Percentiles rank a stretch among this genome's conserved stretches.
Evolutionary conservation across 2,797 vertebrate species (phyloP).

Genomic region (Muscicapa comitata): DNA sequence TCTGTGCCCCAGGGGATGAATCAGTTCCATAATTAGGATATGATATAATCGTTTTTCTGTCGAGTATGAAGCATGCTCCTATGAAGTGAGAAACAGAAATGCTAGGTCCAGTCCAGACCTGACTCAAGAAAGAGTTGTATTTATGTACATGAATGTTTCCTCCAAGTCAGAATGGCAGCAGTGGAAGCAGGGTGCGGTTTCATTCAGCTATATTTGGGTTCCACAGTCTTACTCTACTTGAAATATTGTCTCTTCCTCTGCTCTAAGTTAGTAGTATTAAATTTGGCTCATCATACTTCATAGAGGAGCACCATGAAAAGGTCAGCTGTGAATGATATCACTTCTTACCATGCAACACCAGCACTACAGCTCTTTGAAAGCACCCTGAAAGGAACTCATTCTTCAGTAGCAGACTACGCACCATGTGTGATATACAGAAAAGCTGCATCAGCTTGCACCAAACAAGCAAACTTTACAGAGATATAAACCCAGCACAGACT

Average conservation of each 20-base stretch:
- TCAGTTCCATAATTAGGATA: conserved; percentile 4
- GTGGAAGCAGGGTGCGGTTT: conserved; percentile 2
- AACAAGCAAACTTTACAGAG: background rate
- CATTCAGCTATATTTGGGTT: conserved; percentile 18
- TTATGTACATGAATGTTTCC: background rate
- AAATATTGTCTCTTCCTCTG: background rate
- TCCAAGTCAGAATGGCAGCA: background rate
- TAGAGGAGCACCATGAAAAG: background rate
- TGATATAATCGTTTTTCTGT: conserved; percentile 23
- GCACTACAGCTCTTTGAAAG: background rate
- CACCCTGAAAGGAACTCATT: background rate
- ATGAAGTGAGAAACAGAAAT: background rate
- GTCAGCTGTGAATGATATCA: background rate
- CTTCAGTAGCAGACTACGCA: background rate
- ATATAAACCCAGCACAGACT: background rate
- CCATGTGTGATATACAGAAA: background rate
- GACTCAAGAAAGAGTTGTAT: background rate
- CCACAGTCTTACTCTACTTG: background rate
- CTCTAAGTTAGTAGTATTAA: background rate
- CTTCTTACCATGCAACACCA: background rate
- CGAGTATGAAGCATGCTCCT: background rate
- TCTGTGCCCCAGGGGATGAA: background rate
- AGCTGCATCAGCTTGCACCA: background rate
- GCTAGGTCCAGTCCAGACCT: background rate
- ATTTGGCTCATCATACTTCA: background rate